These are phyloP conservation scores for Mesaphorura yosii DNA, from an alignment of 1,140 invertebrate genomes.

Conservation along the genomic window DNA sequence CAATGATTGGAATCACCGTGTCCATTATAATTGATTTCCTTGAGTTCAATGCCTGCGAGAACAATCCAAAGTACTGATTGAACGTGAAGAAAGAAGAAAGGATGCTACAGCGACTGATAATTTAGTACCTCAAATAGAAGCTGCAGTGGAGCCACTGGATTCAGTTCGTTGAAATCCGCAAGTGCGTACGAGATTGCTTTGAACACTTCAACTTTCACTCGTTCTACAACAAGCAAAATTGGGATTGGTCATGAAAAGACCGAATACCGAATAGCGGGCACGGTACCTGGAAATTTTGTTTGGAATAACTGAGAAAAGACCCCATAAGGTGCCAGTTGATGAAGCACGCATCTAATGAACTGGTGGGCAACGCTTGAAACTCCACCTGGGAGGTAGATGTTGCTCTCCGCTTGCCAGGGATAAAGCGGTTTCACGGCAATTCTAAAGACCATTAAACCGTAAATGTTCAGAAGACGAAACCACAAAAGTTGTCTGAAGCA, in stretches of 20 bases:
- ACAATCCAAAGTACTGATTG: constrained; percentile 8
- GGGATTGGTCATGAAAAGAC: constrained; percentile 1
- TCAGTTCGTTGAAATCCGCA: constrained; percentile 93
- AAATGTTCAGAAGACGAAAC: no score
- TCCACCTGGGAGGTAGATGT: constrained; percentile 73
- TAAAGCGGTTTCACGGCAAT: constrained; percentile 60
- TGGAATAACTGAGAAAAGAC: constrained; percentile 94
- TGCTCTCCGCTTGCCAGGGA: constrained; percentile 84
- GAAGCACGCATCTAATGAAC: constrained; percentile 88
- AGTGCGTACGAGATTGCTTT: constrained; percentile 83
- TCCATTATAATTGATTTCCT: constrained; percentile 75
- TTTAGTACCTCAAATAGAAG: constrained; percentile 66
- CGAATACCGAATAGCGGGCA: neutral
- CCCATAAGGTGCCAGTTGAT: constrained; percentile 90
- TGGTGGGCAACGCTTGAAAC: constrained; percentile 89
- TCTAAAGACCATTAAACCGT: no score
- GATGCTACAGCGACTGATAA: no score
- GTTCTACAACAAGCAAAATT: constrained; percentile 43
- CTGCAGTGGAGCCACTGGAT: constrained; percentile 84
- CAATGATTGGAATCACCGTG: constrained; percentile 56
- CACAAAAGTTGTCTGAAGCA: constrained; percentile 8
- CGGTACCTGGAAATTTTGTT: constrained; percentile 62
- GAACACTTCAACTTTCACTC: constrained; percentile 66
- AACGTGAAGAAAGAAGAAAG: no score
- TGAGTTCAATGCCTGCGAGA: constrained; percentile 62